phyloP scores from a whole-genome alignment of 2,797 vertebrate genomes.

The Limosa lapponica region DNA sequence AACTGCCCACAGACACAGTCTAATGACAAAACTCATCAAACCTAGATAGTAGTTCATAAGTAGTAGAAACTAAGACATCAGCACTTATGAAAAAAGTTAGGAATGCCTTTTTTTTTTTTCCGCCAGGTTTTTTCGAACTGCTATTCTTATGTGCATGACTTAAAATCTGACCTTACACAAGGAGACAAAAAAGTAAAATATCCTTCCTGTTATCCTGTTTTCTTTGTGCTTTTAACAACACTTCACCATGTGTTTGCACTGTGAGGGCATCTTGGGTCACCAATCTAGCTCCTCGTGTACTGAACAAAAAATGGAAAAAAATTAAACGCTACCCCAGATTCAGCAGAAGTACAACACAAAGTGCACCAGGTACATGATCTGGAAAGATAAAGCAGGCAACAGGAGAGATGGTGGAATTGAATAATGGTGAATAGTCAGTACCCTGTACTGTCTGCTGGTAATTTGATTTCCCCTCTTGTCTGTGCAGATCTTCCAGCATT shows the following conservation, averaged over 20 bases:
- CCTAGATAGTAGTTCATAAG: not conserved
- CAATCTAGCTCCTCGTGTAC: not conserved
- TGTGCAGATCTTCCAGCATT: not conserved
- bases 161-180: conserved; percentile 9
- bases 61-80: not conserved
- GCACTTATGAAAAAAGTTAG: not conserved
- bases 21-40: not conserved
- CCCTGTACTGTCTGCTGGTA: not conserved
- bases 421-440: not conserved
- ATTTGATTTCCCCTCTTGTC: not conserved
- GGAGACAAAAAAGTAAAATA: not conserved
- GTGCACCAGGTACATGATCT: not conserved
- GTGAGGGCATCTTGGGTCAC: not conserved
- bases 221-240: conserved; percentile 15
- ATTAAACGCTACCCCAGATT: not conserved
- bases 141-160: not conserved
- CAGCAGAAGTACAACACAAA: not conserved
- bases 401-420: not conserved
- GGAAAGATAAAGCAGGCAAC: not conserved
- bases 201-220: not conserved
- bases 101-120: not conserved
- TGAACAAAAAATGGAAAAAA: not conserved
- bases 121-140: not conserved
- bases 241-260: not conserved
- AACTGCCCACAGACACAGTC: not conserved